Evolutionary conservation across 2,797 vertebrate species (phyloP).

Genomic region (Myotis myotis): DNA sequence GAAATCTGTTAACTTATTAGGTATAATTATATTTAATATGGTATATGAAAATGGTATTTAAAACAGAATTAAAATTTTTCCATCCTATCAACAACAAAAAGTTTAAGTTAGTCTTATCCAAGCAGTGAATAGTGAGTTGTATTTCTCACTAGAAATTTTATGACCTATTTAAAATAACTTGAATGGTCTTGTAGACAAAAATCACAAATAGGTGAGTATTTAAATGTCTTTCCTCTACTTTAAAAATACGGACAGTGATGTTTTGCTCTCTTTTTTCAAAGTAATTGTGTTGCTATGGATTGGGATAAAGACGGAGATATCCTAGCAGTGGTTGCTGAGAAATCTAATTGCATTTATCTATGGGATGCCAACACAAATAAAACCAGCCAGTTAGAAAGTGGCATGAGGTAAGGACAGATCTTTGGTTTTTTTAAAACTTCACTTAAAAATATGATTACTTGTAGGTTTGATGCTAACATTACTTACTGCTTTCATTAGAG

Average conservation of each 20-base stretch:
- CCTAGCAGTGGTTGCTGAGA: conserved; percentile 94
- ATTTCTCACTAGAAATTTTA: conserved; percentile 6
- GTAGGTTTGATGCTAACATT: background rate
- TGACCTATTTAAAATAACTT: background rate
- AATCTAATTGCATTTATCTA: conserved; percentile 92
- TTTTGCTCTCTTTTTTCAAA: conserved; percentile 68
- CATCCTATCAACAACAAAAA: background rate
- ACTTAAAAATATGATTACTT: conserved; percentile 22
- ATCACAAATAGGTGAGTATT: background rate
- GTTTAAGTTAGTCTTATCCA: background rate
- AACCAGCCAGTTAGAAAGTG: conserved; percentile 93
- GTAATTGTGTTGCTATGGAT: conserved; percentile 92
- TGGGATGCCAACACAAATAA: conserved; percentile 97
- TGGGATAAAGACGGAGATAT: conserved; percentile 98
- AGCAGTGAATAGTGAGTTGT: background rate
- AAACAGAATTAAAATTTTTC: conserved; percentile 10
- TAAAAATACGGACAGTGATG: conserved; percentile 35
- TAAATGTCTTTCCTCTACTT: conserved; percentile 1
- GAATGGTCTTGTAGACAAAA: background rate
- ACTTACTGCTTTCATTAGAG: conserved; percentile 8
- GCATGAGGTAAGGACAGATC: conserved; percentile 90
- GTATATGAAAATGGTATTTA: background rate
- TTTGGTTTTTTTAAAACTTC: conserved; percentile 43
- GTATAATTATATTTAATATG: conserved; percentile 9
- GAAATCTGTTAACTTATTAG: background rate